Evolutionary conservation across 1,140 invertebrate species (phyloP).

Genomic region (Drosophila prosaltans): DNA sequence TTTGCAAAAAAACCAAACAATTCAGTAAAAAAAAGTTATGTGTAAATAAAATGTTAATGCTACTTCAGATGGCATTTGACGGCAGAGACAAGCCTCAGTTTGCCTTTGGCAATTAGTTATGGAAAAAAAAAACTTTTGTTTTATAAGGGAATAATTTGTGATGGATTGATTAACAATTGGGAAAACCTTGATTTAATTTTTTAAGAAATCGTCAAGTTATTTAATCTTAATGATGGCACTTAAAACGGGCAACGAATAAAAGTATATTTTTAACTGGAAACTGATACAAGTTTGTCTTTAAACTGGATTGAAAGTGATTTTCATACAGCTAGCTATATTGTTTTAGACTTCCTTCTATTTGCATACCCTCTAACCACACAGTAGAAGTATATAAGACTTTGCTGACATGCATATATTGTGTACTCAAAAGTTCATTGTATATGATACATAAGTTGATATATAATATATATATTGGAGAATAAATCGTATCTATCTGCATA

Average conservation of each 20-base stretch:
- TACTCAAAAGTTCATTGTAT: too few species aligned
- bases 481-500: too few species aligned
- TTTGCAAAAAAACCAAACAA: neutral
- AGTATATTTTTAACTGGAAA: neutral
- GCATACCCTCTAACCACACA: neutral
- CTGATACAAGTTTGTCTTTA: neutral
- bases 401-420: too few species aligned
- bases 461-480: too few species aligned
- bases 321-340: neutral
- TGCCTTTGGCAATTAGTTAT: neutral
- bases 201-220: neutral
- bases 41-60: slow-evolving; percentile 7
- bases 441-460: too few species aligned
- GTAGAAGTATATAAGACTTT: too few species aligned
- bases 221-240: neutral
- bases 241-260: neutral
- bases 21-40: neutral
- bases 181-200: neutral
- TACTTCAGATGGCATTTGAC: neutral
- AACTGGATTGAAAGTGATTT: neutral
- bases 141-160: neutral
- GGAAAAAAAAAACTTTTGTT: neutral
- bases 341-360: neutral
- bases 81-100: neutral
- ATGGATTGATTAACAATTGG: neutral